Percentiles rank a stretch among this genome's conserved stretches.
These are phyloP conservation scores for Fulica atra DNA, from an alignment of 2,113 vertebrate species.

Conservation along the genomic window DNA sequence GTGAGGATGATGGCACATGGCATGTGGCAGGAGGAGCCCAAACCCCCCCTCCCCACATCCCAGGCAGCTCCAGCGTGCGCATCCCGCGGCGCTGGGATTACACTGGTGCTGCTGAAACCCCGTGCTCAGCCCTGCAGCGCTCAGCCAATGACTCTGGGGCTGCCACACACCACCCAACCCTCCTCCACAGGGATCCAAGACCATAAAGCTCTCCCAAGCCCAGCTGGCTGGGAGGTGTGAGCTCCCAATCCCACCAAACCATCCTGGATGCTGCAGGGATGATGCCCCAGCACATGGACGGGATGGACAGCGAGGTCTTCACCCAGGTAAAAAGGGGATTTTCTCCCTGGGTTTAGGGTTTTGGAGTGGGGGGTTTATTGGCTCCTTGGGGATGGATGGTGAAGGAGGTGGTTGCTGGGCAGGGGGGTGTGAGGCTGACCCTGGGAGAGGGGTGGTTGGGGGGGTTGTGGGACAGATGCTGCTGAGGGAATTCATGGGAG, in stretches of 20 bases:
- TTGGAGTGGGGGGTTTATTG: not conserved
- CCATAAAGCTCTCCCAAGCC: slow-evolving; percentile 16
- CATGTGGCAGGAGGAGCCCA: not conserved
- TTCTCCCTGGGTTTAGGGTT: not conserved
- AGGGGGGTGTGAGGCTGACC: not conserved
- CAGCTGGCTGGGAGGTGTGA: accelerated
- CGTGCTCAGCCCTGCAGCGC: not conserved
- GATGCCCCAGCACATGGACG: accelerated
- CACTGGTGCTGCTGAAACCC: not conserved
- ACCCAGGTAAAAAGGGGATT: not conserved
- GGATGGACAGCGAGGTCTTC: not conserved
- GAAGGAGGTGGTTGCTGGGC: accelerated
- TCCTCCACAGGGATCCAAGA: not conserved
- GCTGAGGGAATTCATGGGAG: not conserved
- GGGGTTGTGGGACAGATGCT: accelerated
- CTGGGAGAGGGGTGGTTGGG: not conserved
- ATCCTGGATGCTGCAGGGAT: not conserved
- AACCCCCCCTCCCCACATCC: not conserved
- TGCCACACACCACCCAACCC: not conserved
- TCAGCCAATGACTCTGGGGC: slow-evolving; percentile 38
- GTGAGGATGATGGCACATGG: accelerated
- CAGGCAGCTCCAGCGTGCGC: not conserved
- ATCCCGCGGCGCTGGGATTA: not conserved
- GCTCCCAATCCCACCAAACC: not conserved
- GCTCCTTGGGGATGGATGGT: not conserved